Evolutionary conservation across 2,888 invertebrate species (phyloP).

Genomic region (Eristalis intricaria): DNA sequence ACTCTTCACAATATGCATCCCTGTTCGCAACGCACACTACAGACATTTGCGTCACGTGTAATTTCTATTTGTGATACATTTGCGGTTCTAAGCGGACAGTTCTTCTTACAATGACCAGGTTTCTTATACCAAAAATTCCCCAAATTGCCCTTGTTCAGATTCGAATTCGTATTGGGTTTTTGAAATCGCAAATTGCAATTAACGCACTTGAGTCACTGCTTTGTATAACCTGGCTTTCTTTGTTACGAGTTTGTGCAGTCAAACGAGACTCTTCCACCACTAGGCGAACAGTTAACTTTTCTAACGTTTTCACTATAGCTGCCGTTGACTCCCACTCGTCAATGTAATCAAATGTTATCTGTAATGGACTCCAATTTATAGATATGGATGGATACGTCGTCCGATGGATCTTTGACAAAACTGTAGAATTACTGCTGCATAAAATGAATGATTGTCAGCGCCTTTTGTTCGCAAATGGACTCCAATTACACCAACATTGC

Average conservation of each 20-base stretch:
- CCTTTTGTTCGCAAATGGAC: slow-evolving; percentile 28
- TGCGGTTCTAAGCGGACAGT: slow-evolving; percentile 47
- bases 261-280: slow-evolving; percentile 38
- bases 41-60: background rate
- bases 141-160: background rate
- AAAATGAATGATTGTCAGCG: slow-evolving; percentile 27
- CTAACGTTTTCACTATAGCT: slow-evolving; percentile 18
- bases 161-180: background rate
- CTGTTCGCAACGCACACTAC: background rate
- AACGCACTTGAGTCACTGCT: slow-evolving; percentile 9
- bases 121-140: slow-evolving; percentile 60
- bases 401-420: slow-evolving; percentile 26
- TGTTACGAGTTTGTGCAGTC: background rate
- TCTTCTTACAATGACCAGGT: slow-evolving; percentile 63
- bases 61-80: background rate
- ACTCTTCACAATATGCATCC: no score
- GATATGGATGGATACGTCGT: slow-evolving; percentile 61
- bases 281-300: slow-evolving; percentile 31
- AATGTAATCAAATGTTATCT: slow-evolving; percentile 36
- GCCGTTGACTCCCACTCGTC: no score
- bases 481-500: no score
- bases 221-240: no score
- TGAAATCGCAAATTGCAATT: background rate
- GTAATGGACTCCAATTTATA: slow-evolving; percentile 53
- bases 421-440: slow-evolving; percentile 68